Evolutionary conservation across 2,113 vertebrate genomes (phyloP), one percentile per base, ranked within the genome.

Genomic region (Nannospalax galili): DNA sequence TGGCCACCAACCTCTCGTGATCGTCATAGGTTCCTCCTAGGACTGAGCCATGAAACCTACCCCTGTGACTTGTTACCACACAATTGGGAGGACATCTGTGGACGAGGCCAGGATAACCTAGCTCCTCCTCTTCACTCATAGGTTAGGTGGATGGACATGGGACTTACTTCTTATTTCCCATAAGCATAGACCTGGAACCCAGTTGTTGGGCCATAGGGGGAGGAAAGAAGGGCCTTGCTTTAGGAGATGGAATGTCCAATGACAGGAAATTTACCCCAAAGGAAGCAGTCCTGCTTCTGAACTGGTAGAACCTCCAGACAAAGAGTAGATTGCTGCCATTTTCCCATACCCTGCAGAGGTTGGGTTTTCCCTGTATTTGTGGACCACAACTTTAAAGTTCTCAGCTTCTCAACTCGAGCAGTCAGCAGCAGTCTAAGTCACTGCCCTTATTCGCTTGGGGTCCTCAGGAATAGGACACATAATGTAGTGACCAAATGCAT

Each of bases 271-370:
- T 69, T 70, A 60, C 86, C 60, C 37, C 79, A 58, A 60, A 86
- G 65, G 28, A 58, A 11, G 62, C 30, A 37, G 73, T 30, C 72
- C 42, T 7, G 70, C 30, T 56, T 95, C 77, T 60, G 62, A 85
- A 78, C 62, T 74, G 24, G 28, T n/a, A 65, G 74, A 84, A 17
- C 32, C 87, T 32, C 91, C 70, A 88, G 62, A 67, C 93, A 77
- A 45, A 37, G 32, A 19, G 48, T 93, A 78, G 95, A 86, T 56
- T 82, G 78, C 69, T 40, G 92, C 96, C 88, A 77, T 62, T 77
- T 96, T 96, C 97, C 88, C 96, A 95, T 84, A 95, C 58, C 88
- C 72, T 15, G 79, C 58, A 7, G 92, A 88, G 91, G 84, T 77
- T 69, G 35, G 52, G n/a, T 94, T 97, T 97, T 86, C 93, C 40